These are phyloP conservation scores for Gymnocypris eckloni DNA, from an alignment of 2,797 vertebrate genomes.

Conservation along the genomic window DNA sequence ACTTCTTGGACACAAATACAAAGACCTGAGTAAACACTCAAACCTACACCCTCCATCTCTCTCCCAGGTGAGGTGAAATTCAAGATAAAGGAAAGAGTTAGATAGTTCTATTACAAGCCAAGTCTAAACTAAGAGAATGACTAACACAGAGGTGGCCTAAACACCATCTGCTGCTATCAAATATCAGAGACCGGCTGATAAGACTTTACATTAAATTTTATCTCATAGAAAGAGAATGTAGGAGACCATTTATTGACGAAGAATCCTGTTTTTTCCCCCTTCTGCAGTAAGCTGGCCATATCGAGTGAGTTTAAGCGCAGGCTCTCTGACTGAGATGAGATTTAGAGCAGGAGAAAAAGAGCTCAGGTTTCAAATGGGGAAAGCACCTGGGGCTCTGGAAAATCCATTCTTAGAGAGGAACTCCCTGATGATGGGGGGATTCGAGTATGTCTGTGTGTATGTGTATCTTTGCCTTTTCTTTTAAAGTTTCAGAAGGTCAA, in stretches of 20 bases:
- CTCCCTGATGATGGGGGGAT: conserved; percentile 34
- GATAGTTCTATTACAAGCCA: conserved; percentile 34
- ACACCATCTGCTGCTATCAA: conserved; percentile 17
- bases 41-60: conserved; percentile 44
- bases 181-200: neutral
- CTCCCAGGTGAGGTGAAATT: neutral
- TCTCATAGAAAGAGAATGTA: conserved; percentile 25
- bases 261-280: neutral
- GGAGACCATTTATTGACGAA: conserved; percentile 42
- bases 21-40: neutral
- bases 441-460: conserved; percentile 28
- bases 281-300: conserved; percentile 37
- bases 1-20: neutral
- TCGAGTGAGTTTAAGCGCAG: conserved; percentile 42
- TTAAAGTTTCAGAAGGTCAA: conserved; percentile 36
- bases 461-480: conserved; percentile 38
- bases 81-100: conserved; percentile 19
- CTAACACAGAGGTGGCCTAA: conserved; percentile 33
- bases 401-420: conserved; percentile 49
- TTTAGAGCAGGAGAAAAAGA: conserved; percentile 37
- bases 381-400: conserved; percentile 63
- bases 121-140: conserved; percentile 34
- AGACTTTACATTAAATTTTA: conserved; percentile 42
- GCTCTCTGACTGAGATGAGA: conserved; percentile 39
- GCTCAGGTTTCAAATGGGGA: conserved; percentile 61